Conservation (phyloP, 2,113 vertebrate genomes). For the Brachypteracias leptosomus region DNA sequence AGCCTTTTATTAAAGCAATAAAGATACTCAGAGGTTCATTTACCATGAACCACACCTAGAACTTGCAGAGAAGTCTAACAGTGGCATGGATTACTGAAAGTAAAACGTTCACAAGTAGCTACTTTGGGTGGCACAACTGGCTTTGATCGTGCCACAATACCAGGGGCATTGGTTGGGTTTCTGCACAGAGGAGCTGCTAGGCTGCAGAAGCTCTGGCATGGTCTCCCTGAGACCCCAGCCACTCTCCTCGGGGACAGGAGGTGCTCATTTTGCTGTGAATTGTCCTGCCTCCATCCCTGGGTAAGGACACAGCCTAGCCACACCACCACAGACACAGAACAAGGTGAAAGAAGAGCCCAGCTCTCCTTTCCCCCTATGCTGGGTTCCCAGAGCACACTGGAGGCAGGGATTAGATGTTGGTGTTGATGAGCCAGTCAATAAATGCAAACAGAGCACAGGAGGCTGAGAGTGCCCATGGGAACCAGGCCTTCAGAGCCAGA, state of each 20-base stretch:
- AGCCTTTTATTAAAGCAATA: constrained; percentile 40
- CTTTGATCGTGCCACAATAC: rapidly evolving
- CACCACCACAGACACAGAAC: background rate
- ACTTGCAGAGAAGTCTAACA: background rate
- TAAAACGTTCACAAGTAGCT: background rate
- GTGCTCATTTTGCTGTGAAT: background rate
- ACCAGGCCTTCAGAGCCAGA: background rate
- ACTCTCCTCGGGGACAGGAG: rapidly evolving
- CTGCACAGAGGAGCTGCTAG: background rate
- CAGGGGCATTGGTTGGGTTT: background rate
- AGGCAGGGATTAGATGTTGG: background rate
- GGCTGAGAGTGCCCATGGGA: background rate
- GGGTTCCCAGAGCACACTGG: background rate
- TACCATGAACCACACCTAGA: background rate
- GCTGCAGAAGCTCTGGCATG: background rate
- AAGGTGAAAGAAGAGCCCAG: background rate
- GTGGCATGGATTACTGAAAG: background rate
- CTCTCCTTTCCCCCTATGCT: background rate
- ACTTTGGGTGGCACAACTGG: background rate
- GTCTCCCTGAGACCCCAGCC: background rate
- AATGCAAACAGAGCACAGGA: background rate
- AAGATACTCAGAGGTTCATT: background rate
- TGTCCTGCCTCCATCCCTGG: background rate
- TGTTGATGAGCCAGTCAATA: background rate
- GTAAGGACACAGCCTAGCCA: background rate